Percentiles rank a stretch among this genome's conserved stretches.
phyloP scores from a whole-genome alignment of 2,888 invertebrate species.

The Dichetophora obliterata region DNA sequence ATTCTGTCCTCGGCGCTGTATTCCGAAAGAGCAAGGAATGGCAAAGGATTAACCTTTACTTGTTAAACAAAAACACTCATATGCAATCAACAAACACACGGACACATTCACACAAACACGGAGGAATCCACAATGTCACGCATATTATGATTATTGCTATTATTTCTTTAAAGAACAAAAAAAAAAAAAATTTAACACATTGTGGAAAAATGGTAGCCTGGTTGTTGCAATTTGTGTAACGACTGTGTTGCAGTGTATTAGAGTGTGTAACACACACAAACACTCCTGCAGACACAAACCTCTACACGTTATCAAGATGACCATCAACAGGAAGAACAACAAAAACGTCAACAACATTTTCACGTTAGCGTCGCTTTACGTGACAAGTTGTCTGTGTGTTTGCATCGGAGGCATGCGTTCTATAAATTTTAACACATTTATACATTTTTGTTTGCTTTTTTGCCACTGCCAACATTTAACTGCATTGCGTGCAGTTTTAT shows the following conservation, averaged over 20 bases:
- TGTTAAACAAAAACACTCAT: background rate
- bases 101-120: background rate
- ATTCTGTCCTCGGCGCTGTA: too few relatives aligned
- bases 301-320: conserved; percentile 18
- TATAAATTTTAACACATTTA: conserved; percentile 32
- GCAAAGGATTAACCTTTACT: background rate
- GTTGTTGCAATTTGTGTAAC: conserved; percentile 1
- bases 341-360: conserved; percentile 19
- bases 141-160: conserved; percentile 47
- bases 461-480: background rate
- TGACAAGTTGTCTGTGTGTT: background rate
- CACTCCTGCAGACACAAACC: conserved; percentile 7
- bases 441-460: background rate
- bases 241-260: background rate
- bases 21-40: background rate
- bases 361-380: conserved; percentile 14
- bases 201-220: background rate
- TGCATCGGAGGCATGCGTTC: background rate
- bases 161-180: background rate
- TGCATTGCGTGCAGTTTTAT: conserved; percentile 32
- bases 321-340: conserved; percentile 24
- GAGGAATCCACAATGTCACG: conserved; percentile 57
- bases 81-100: background rate
- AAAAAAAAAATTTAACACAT: conserved; percentile 37
- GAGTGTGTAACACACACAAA: background rate